phyloP scores from a whole-genome alignment of 2,113 vertebrate genomes.

The Cephalopholis sonnerati region DNA sequence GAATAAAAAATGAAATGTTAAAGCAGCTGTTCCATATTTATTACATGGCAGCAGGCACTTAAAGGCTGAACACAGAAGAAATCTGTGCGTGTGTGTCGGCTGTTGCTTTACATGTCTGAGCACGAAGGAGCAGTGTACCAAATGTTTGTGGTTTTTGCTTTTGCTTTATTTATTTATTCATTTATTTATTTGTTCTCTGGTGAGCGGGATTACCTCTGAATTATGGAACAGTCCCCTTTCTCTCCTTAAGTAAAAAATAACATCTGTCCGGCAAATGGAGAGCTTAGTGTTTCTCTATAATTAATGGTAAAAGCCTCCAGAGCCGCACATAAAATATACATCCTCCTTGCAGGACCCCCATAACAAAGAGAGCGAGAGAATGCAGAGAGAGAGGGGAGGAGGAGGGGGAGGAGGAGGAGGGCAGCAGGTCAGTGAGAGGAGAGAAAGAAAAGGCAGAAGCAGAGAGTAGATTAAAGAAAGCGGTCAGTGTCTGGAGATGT shows the following conservation, averaged over 20 bases:
- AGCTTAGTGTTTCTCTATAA: slow-evolving; percentile 88
- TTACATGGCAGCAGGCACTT: slow-evolving; percentile 67
- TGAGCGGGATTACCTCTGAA: slow-evolving; percentile 83
- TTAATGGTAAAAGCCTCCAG: slow-evolving; percentile 89
- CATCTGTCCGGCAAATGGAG: slow-evolving; percentile 87
- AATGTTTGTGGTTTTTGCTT: slow-evolving; percentile 78
- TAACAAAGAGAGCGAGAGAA: slow-evolving; percentile 81
- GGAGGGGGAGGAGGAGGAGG: slow-evolving; percentile 10
- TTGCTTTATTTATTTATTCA: slow-evolving; percentile 83
- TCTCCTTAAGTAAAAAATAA: slow-evolving; percentile 86
- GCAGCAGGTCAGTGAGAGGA: slow-evolving; percentile 41
- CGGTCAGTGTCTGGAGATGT: slow-evolving; percentile 3
- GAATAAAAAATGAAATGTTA: slow-evolving; percentile 75
- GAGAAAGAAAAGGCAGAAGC: slow-evolving; percentile 20
- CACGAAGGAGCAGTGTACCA: slow-evolving; percentile 36
- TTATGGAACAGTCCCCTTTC: slow-evolving; percentile 85
- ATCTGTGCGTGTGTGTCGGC: slow-evolving; percentile 43
- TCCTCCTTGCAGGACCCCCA: slow-evolving; percentile 63
- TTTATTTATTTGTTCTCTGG: slow-evolving; percentile 85
- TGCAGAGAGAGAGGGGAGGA: slow-evolving; percentile 21
- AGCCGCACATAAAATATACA: slow-evolving; percentile 87
- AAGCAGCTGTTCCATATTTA: slow-evolving; percentile 78
- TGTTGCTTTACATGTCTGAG: slow-evolving; percentile 48
- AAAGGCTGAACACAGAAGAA: slow-evolving; percentile 56
- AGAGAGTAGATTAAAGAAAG: slow-evolving; percentile 23